Percentiles rank a stretch among this genome's conserved stretches.
Evolutionary conservation across 2,797 vertebrate genomes (phyloP).

Genomic region (Sciurus vulgaris): DNA sequence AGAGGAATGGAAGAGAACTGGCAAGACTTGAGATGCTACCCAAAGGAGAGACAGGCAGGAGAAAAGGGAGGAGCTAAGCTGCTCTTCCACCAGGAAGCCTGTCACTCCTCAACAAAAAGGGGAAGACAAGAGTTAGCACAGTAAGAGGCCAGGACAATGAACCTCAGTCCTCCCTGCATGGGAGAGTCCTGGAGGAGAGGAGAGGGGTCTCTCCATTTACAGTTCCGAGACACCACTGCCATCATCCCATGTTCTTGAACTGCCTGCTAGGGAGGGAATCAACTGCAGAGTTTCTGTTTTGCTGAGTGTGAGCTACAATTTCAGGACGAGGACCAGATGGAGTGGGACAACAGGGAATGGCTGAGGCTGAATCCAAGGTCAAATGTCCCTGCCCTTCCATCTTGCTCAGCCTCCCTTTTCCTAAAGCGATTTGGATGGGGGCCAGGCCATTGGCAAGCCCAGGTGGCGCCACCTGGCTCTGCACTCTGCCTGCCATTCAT

Average conservation of each 20-base stretch:
- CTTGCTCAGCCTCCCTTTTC: background rate
- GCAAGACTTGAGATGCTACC: background rate
- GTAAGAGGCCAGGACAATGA: no score
- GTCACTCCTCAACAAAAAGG: no score
- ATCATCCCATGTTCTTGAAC: background rate
- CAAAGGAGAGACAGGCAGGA: background rate
- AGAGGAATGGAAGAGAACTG: slow-evolving; percentile 30
- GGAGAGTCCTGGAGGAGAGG: no score
- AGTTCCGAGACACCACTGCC: accelerated
- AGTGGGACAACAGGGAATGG: accelerated
- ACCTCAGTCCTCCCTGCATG: no score
- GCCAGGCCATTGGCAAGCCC: background rate
- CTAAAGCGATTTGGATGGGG: background rate
- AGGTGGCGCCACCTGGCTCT: background rate
- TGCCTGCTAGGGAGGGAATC: background rate
- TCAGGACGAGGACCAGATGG: background rate
- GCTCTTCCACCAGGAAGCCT: accelerated
- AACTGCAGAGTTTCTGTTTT: background rate
- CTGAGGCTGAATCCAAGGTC: background rate
- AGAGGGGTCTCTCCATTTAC: background rate
- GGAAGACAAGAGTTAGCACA: background rate
- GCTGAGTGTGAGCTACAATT: background rate
- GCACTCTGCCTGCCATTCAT: no score
- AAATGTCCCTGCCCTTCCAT: background rate
- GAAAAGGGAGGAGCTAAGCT: background rate